Evolutionary conservation across 2,797 vertebrate genomes (phyloP), one percentile per base, ranked within the genome.

Genomic region (Diplodus puntazzo): DNA sequence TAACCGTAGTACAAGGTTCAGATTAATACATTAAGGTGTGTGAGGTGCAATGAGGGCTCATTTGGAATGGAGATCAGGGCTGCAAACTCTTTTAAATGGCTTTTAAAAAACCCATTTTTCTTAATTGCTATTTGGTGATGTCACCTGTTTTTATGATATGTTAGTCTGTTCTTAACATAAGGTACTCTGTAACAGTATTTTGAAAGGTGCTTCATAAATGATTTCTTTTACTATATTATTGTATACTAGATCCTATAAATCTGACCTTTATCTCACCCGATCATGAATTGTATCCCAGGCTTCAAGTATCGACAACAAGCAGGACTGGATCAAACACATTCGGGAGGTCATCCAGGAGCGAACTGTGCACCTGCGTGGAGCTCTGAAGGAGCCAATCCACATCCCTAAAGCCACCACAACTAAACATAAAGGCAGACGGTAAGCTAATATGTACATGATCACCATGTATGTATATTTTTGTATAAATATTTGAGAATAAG

Each of bases 241-340:
- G 7, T 9, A 46, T n/a, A 21, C 39, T 30, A 1, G 5, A 42
- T 27, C 17, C 25, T 63, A 48, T 18, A n/a, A 6, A 48, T 20
- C n/a, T 60, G 62, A 64, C 45, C 17, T 39, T 25, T 55, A n/a
- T 77, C 46, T 69, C 4, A 75, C 25, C 14, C 11, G 18, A 4
- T 69, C 10, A 23, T 72, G 43, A 75, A 61, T 65, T 69, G 4
- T 77, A 39, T 39, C 14, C 14, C 92, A 99, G 98, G 98, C 97
- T 20, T 99, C 98, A 73, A 99, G 97, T 87, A 97, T 99, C 70
- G 98, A 99, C 86, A 99, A 99, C 94, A 99, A 99, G 91, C 98
- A 99, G 94, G 98, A 99, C 92, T 99, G 98, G 98, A 99, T 99
- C 92, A 99, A 99, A 89, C 98, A 99, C 92, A 98, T 99, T 82